These are phyloP conservation scores for Leptopterna dolabrata DNA, from an alignment of 2,888 invertebrate genomes.

Conservation along the genomic window DNA sequence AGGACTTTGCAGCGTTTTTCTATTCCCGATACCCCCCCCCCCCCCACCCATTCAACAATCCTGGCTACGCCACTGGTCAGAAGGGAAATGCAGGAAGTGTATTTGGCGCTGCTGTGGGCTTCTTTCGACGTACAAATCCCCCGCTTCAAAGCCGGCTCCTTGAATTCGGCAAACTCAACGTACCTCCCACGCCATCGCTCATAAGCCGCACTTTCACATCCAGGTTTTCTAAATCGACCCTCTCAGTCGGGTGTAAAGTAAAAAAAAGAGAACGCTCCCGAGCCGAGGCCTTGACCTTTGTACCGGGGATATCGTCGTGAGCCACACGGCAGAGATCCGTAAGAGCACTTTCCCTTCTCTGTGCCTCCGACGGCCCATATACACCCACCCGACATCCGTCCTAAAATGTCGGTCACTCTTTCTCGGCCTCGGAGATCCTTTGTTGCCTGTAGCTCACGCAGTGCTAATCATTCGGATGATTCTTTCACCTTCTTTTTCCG, in stretches of 20 bases:
- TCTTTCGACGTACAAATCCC: no score
- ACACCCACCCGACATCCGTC: slow-evolving; percentile 27
- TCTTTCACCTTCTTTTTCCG: slow-evolving; percentile 7
- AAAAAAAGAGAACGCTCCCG: neutral
- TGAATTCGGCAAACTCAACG: no score
- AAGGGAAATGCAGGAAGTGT: no score
- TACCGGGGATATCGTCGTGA: neutral
- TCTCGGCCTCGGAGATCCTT: slow-evolving; percentile 1
- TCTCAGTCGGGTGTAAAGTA: neutral
- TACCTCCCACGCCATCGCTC: neutral
- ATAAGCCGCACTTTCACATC: neutral
- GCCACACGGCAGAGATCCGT: neutral
- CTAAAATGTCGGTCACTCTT: slow-evolving; percentile 26
- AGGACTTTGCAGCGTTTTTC: no score
- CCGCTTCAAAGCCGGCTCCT: no score
- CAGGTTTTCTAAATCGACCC: slow-evolving; percentile 11
- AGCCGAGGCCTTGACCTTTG: neutral
- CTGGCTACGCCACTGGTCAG: no score
- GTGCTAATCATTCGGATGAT: neutral
- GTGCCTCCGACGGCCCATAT: slow-evolving; percentile 9
- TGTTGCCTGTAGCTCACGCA: neutral
- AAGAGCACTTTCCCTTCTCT: slow-evolving; percentile 8
- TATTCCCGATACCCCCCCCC: no score
- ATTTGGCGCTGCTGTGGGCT: no score
- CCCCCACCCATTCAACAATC: no score